Percentiles rank a stretch among this genome's conserved stretches.
Conservation (phyloP, 2,113 vertebrate species). For the Ictidomys tridecemlineatus region DNA sequence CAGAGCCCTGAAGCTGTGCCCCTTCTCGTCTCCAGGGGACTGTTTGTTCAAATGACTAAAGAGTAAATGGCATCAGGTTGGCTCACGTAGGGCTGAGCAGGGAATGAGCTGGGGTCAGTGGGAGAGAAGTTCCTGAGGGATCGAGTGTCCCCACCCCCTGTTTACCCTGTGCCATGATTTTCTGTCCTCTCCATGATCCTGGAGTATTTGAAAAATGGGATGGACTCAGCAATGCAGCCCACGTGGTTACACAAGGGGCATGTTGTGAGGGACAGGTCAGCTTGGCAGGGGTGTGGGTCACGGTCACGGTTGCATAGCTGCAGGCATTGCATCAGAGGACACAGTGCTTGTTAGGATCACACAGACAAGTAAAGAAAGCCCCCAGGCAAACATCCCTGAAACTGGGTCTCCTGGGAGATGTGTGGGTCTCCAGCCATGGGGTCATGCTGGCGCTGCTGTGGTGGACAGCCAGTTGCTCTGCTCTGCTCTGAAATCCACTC, state of each 20-base stretch:
- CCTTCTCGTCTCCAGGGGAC: accelerated
- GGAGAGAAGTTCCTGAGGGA: neutral
- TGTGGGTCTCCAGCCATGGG: accelerated
- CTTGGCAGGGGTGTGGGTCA: accelerated
- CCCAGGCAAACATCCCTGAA: accelerated
- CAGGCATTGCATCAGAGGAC: no score
- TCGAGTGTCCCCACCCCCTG: accelerated
- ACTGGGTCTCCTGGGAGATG: accelerated
- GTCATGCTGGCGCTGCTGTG: accelerated
- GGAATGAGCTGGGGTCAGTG: accelerated
- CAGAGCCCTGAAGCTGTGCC: accelerated
- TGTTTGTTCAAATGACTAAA: neutral
- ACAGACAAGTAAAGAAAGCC: no score
- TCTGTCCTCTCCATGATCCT: accelerated
- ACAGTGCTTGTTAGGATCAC: no score
- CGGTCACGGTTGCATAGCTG: no score
- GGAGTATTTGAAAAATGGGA: accelerated
- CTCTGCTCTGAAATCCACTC: no score
- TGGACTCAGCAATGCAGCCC: accelerated
- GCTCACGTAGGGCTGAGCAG: accelerated
- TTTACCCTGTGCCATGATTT: accelerated
- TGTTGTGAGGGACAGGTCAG: no score
- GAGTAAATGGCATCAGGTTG: accelerated
- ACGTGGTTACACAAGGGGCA: accelerated
- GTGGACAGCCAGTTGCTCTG: accelerated